Conservation (phyloP, 2,888 invertebrate species). For the Aromia moschata region DNA sequence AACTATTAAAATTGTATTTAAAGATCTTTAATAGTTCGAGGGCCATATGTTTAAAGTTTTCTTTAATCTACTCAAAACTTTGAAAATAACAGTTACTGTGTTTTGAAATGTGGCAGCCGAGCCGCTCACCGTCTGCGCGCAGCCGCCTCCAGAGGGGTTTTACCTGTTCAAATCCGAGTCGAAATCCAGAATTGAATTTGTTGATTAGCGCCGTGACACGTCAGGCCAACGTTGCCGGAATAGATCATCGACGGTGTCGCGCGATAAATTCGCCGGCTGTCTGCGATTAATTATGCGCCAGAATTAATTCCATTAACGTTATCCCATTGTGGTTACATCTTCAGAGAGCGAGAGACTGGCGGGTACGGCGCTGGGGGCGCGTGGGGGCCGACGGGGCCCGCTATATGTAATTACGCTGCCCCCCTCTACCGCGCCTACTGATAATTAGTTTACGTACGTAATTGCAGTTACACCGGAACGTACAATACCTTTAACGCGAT, state of each 20-base stretch:
- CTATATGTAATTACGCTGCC: constrained; percentile 13
- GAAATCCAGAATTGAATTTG: constrained; percentile 54
- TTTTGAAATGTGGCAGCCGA: too few species aligned
- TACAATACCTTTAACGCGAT: not conserved
- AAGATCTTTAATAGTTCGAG: too few species aligned
- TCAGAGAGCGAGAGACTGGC: too few species aligned
- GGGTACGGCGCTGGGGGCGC: constrained; percentile 7
- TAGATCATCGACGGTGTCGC: constrained; percentile 51
- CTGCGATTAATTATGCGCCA: constrained; percentile 51
- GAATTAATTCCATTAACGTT: constrained; percentile 54
- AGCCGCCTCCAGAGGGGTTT: constrained; percentile 24
- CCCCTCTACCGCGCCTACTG: constrained; percentile 2
- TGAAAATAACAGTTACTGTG: too few species aligned
- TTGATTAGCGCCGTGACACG: constrained; percentile 54
- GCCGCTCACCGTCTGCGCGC: not conserved
- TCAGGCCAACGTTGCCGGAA: constrained; percentile 51
- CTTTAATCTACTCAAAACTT: too few species aligned
- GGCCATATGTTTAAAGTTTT: too few species aligned
- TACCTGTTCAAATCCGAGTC: constrained; percentile 47
- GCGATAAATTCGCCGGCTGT: constrained; percentile 40
- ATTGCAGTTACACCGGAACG: not conserved
- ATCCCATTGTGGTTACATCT: constrained; percentile 45
- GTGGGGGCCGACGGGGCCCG: not conserved
- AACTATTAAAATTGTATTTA: too few species aligned
- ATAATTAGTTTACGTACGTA: constrained; percentile 9